Conservation (phyloP, 2,888 invertebrate species). For the Epinotia ramella region DNA sequence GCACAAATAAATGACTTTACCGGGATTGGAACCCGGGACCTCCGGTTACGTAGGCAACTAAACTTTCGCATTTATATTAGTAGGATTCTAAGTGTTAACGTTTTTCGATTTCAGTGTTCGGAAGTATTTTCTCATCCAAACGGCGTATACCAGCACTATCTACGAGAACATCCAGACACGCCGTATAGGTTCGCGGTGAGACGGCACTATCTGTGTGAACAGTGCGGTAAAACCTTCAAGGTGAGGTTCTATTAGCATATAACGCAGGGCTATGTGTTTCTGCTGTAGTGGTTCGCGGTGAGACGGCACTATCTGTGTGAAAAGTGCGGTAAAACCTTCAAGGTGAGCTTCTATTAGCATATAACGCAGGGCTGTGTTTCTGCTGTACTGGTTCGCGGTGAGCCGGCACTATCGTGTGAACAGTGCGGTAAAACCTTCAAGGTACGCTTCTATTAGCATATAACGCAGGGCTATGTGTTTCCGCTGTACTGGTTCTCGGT, state of each 20-base stretch:
- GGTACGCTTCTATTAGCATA: not conserved
- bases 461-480: not conserved
- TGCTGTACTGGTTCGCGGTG: slow-evolving; percentile 10
- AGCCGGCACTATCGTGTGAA: slow-evolving; percentile 37
- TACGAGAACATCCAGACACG: slow-evolving; percentile 27
- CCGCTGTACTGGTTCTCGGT: slow-evolving; percentile 8
- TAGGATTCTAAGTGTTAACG: not conserved
- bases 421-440: slow-evolving; percentile 45
- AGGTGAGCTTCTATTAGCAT: no score
- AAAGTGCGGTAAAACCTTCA: no score
- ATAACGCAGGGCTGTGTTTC: no score
- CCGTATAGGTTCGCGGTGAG: slow-evolving; percentile 38
- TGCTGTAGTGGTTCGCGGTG: not conserved
- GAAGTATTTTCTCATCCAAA: slow-evolving; percentile 39
- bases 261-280: not conserved
- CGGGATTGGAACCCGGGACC: no score
- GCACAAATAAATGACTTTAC: no score
- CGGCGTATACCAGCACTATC: slow-evolving; percentile 45
- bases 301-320: no score
- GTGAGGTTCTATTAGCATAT: not conserved
- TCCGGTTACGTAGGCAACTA: no score
- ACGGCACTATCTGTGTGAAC: slow-evolving; percentile 41
- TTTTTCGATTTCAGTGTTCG: slow-evolving; percentile 21
- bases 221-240: slow-evolving; percentile 45
- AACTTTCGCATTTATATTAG: no score